phyloP scores from a whole-genome alignment of 2,797 vertebrate species.

The Phataginus tricuspis region DNA sequence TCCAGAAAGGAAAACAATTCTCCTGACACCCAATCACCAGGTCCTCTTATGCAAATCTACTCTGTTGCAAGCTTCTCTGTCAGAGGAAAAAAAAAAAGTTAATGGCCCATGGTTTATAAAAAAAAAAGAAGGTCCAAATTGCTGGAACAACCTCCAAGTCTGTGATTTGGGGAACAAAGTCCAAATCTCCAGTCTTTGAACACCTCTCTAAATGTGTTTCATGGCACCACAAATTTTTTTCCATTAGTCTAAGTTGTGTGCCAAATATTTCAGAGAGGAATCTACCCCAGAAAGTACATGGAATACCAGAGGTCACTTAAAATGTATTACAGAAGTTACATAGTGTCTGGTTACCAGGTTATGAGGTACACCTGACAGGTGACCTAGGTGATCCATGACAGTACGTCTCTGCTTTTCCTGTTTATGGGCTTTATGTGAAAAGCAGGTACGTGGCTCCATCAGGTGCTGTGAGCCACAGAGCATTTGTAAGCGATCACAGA shows the following conservation, averaged over 20 bases:
- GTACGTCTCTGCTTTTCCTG: neutral
- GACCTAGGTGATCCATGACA: neutral
- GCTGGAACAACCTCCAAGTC: neutral
- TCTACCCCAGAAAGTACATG: neutral
- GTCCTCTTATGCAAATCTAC: neutral
- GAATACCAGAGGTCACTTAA: neutral
- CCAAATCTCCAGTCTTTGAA: neutral
- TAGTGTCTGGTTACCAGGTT: fast-evolving
- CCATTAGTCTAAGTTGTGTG: neutral
- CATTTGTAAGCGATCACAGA: neutral
- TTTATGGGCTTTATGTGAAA: neutral
- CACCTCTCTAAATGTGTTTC: neutral
- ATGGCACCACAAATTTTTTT: neutral
- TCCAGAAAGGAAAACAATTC: neutral
- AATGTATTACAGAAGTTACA: neutral
- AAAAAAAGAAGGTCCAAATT: neutral
- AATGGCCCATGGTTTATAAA: neutral
- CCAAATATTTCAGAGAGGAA: neutral
- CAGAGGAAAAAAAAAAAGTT: neutral
- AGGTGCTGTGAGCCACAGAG: neutral
- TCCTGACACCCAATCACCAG: neutral
- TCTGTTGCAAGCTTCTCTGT: neutral
- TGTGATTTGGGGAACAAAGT: neutral
- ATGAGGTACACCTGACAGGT: neutral
- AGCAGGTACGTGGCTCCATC: neutral